Percentiles rank a stretch among this genome's conserved stretches.
Evolutionary conservation across 2,888 invertebrate species (phyloP).

Genomic region (Beris chalybata): DNA sequence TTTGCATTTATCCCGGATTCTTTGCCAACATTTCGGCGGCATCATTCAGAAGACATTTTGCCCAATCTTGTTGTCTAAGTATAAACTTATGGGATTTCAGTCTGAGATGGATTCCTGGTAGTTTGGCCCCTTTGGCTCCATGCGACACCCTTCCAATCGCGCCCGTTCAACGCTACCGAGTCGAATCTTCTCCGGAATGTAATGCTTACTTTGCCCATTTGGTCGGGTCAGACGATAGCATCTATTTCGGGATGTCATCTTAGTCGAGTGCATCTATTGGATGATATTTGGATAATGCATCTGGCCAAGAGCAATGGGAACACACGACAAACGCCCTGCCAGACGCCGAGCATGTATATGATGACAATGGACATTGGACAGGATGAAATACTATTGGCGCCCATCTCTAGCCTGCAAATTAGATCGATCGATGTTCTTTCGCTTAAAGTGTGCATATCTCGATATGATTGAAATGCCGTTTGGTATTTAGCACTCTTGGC

Average conservation of each 20-base stretch:
- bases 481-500: conserved; percentile 23
- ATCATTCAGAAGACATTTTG: too few relatives aligned
- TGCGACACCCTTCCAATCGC: too few relatives aligned
- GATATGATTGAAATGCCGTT: conserved; percentile 14
- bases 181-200: background rate
- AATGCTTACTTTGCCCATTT: conserved; percentile 8
- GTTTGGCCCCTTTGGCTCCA: too few relatives aligned
- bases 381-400: background rate
- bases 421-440: too few relatives aligned
- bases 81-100: too few relatives aligned
- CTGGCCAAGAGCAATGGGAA: conserved; percentile 17
- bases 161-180: background rate
- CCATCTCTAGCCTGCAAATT: background rate
- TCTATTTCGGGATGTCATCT: conserved; percentile 17
- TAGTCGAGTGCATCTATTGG: background rate
- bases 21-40: too few relatives aligned
- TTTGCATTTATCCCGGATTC: too few relatives aligned
- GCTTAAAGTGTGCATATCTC: background rate
- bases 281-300: conserved; percentile 1
- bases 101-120: too few relatives aligned
- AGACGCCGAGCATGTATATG: conserved; percentile 2
- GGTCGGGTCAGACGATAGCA: background rate
- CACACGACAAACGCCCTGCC: conserved; percentile 2
- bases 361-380: too few relatives aligned
- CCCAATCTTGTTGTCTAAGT: too few relatives aligned